These are phyloP conservation scores for Vulpes vulpes DNA, from an alignment of 2,113 vertebrate species.

Conservation along the genomic window DNA sequence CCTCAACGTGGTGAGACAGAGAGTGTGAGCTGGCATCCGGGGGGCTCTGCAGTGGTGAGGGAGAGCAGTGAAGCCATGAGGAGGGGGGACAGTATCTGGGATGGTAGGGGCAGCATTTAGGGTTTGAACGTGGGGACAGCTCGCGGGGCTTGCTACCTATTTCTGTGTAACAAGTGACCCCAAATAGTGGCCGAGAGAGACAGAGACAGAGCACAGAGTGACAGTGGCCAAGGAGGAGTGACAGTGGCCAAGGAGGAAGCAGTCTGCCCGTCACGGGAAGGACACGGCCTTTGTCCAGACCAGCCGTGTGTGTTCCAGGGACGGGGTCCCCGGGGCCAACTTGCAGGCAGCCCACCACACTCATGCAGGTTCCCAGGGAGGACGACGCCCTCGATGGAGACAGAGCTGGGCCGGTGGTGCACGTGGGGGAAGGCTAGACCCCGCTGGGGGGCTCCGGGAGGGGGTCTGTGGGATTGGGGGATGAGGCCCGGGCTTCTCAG, in stretches of 20 bases:
- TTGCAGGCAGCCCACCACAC: neutral
- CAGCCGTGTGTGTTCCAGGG: too few species aligned
- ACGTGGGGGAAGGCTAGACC: rapidly evolving
- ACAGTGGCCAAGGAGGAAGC: neutral
- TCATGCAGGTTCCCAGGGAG: neutral
- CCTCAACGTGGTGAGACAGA: too few species aligned
- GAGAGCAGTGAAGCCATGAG: neutral
- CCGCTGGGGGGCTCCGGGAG: neutral
- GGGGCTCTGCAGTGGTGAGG: neutral
- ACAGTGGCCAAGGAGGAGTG: neutral
- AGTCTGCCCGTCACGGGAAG: neutral
- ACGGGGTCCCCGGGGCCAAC: neutral
- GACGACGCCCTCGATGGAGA: neutral
- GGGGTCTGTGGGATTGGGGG: too few species aligned
- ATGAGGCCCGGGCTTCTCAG: neutral
- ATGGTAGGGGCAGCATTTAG: neutral
- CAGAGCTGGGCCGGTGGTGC: rapidly evolving
- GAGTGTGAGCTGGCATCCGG: too few species aligned
- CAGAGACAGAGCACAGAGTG: neutral
- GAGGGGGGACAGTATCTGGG: neutral
- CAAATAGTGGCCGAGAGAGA: neutral
- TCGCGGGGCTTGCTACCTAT: neutral
- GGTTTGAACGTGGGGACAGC: neutral
- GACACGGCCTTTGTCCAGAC: neutral
- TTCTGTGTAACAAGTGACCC: neutral